phyloP scores from a whole-genome alignment of 1,140 invertebrate species.

The Aphaenogaster rudis region DNA sequence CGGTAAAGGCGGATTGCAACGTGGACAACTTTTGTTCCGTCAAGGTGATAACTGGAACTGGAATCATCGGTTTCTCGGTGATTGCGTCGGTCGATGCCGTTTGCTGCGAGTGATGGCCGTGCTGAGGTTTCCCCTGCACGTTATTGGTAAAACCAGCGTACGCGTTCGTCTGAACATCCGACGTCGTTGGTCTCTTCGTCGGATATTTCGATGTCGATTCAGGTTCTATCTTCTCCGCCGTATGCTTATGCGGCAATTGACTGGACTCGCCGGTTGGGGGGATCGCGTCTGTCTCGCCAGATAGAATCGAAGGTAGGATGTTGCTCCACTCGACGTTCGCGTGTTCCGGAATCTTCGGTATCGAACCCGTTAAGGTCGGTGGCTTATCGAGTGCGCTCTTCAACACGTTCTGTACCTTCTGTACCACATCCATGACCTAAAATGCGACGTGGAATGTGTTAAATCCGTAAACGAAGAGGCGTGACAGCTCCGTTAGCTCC shows the following conservation, averaged over 20 bases:
- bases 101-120: slow-evolving; percentile 58
- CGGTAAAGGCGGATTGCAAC: slow-evolving; percentile 66
- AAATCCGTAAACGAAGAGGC: slow-evolving; percentile 37
- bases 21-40: slow-evolving; percentile 73
- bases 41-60: slow-evolving; percentile 82
- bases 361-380: slow-evolving; percentile 86
- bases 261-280: slow-evolving; percentile 47
- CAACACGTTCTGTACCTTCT: slow-evolving; percentile 93
- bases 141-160: slow-evolving; percentile 43
- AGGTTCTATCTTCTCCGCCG: slow-evolving; percentile 4
- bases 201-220: background rate
- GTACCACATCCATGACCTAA: slow-evolving; percentile 92
- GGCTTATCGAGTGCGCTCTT: slow-evolving; percentile 92
- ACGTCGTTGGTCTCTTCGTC: background rate
- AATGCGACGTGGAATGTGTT: slow-evolving; percentile 43
- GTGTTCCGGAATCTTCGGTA: slow-evolving; percentile 90
- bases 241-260: background rate
- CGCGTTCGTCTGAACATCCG: slow-evolving; percentile 26
- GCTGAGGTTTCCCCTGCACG: slow-evolving; percentile 8
- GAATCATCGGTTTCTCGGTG: slow-evolving; percentile 83
- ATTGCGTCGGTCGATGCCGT: background rate
- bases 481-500: slow-evolving; percentile 39
- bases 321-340: slow-evolving; percentile 90
- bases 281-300: slow-evolving; percentile 87
- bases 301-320: slow-evolving; percentile 92